Conservation (phyloP, 53 echinoderm and acorn worm genomes). For the Zoroaster sp. region DNA sequence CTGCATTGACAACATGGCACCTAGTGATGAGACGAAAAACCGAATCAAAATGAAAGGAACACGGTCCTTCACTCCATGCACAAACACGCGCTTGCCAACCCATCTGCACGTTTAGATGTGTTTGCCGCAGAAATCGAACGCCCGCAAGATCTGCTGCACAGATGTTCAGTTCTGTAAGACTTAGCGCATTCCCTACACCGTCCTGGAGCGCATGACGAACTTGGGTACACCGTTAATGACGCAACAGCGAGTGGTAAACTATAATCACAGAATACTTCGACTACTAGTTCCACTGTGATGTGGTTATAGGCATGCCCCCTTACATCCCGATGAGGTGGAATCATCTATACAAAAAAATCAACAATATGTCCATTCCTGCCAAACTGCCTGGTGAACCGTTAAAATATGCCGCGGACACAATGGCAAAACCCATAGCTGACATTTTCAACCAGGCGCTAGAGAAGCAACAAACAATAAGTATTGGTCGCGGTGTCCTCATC, state of each 20-base stretch:
- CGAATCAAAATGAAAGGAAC: too few species aligned
- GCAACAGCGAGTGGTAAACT: background rate
- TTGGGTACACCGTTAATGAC: background rate
- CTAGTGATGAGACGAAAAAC: background rate
- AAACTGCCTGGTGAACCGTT: background rate
- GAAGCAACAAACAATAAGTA: background rate
- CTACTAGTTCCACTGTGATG: background rate
- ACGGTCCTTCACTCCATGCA: background rate
- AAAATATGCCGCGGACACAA: background rate
- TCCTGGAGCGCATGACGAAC: background rate
- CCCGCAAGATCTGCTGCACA: background rate
- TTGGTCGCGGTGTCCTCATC: background rate
- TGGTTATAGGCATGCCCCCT: background rate
- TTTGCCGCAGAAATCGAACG: background rate
- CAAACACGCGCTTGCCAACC: background rate
- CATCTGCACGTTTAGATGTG: background rate
- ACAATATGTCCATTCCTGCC: too few species aligned
- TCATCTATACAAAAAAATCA: too few species aligned
- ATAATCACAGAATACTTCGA: background rate
- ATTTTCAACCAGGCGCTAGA: background rate
- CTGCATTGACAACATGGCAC: background rate
- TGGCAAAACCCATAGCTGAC: background rate
- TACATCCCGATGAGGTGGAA: too few species aligned
- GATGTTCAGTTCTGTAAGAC: background rate
- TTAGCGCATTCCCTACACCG: background rate